Conservation (phyloP, 2,888 invertebrate species). For the Lumbricus terrestris region DNA sequence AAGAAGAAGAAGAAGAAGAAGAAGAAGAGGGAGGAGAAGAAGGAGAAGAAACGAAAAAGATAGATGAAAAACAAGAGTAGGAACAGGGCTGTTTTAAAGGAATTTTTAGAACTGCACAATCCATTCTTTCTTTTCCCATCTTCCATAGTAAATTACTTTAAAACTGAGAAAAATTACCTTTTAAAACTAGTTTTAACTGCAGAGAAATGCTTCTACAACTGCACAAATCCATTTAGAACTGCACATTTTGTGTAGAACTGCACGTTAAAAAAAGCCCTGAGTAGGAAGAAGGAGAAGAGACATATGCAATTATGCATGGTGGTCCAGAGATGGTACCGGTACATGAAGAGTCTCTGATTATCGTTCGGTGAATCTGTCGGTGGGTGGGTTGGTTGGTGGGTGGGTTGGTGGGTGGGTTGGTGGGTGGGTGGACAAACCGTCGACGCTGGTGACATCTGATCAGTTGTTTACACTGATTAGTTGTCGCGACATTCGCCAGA, state of each 20-base stretch:
- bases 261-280: not conserved
- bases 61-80: no score
- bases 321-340: not conserved
- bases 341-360: not conserved
- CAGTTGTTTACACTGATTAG: not conserved
- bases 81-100: no score
- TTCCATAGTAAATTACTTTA: no score
- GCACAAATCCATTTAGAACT: no score
- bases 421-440: not conserved
- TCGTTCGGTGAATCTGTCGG: no score
- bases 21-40: not conserved
- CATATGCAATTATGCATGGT: no score
- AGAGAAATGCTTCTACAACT: no score
- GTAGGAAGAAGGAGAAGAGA: not conserved
- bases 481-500: not conserved
- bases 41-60: not conserved
- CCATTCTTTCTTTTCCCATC: no score
- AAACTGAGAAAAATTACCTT: no score
- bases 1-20: not conserved
- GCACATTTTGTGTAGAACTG: no score
- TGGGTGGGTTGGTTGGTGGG: not conserved
- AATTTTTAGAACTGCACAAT: no score
- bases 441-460: not conserved
- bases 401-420: not conserved
- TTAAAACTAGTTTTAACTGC: no score